phyloP scores from a whole-genome alignment of 2,797 vertebrate genomes.

The Sandelia bainsii region DNA sequence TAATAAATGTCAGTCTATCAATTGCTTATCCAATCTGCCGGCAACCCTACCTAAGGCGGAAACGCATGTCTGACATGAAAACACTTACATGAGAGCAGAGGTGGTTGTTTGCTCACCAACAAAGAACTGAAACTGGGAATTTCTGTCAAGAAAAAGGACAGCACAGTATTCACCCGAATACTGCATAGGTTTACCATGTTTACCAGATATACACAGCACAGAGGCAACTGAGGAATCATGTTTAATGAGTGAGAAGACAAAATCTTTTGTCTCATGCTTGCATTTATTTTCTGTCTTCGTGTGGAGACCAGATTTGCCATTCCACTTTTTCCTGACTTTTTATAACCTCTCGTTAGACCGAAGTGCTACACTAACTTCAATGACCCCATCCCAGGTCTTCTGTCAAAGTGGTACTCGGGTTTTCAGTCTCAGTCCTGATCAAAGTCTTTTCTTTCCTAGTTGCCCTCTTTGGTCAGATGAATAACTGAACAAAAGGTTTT shows the following conservation, averaged over 20 bases:
- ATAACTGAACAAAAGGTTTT: constrained; percentile 3
- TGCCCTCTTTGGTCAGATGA: constrained; percentile 19
- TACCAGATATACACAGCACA: not conserved
- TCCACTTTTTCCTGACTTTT: not conserved
- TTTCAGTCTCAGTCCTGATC: constrained; percentile 21
- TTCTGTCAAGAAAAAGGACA: constrained; percentile 39
- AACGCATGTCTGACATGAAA: constrained; percentile 14
- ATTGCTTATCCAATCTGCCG: constrained; percentile 20
- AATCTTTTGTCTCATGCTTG: constrained; percentile 14
- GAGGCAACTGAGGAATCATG: not conserved
- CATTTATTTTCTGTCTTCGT: constrained; percentile 5
- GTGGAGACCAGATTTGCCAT: not conserved
- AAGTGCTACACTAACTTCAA: not conserved
- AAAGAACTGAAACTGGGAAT: constrained; percentile 37
- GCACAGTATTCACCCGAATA: constrained; percentile 21
- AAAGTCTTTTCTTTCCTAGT: constrained; percentile 3
- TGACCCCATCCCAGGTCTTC: constrained; percentile 3
- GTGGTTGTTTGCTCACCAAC: constrained; percentile 42
- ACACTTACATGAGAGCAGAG: constrained; percentile 21
- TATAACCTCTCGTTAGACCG: not conserved
- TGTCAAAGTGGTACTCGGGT: not conserved
- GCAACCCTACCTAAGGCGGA: not conserved
- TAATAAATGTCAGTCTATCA: constrained; percentile 31
- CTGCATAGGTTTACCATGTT: constrained; percentile 14
- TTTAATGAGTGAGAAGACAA: constrained; percentile 9